Conservation (phyloP, 2,113 vertebrate genomes). For the Hemibagrus wyckioides region DNA sequence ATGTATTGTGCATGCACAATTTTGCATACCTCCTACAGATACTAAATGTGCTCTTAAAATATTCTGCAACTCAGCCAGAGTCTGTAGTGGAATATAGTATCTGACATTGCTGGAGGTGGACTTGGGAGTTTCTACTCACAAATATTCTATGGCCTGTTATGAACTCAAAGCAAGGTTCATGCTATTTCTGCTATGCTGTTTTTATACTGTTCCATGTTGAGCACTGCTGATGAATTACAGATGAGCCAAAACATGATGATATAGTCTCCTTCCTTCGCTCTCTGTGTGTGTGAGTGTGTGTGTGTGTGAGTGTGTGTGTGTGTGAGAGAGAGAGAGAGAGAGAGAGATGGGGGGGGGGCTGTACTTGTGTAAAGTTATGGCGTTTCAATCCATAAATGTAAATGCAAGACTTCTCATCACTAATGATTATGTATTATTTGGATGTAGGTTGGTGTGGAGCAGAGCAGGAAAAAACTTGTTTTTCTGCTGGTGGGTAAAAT, state of each 20-base stretch:
- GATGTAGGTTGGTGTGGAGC: constrained; percentile 64
- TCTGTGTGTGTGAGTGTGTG: neutral
- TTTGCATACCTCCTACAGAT: constrained; percentile 29
- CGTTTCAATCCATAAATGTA: constrained; percentile 76
- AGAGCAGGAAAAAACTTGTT: constrained; percentile 49
- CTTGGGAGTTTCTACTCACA: constrained; percentile 35
- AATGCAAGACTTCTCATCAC: constrained; percentile 70
- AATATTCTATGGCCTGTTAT: constrained; percentile 45
- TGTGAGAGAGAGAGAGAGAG: neutral
- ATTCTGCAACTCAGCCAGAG: constrained; percentile 36
- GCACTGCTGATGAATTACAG: constrained; percentile 37
- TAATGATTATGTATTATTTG: constrained; percentile 75
- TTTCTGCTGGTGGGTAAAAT: constrained; percentile 70
- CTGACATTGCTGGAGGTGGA: constrained; percentile 4
- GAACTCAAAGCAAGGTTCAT: constrained; percentile 29
- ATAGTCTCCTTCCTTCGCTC: constrained; percentile 22
- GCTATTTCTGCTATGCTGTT: constrained; percentile 27
- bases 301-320: neutral
- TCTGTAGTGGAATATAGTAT: constrained; percentile 36
- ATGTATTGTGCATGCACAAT: neutral
- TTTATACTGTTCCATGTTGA: constrained; percentile 38
- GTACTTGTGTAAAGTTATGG: constrained; percentile 54
- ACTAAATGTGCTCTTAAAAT: constrained; percentile 44
- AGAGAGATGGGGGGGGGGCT: constrained; percentile 38
- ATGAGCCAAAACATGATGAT: constrained; percentile 42